phyloP scores from a whole-genome alignment of 2,888 invertebrate species.

The Drosophila phalerata region DNA sequence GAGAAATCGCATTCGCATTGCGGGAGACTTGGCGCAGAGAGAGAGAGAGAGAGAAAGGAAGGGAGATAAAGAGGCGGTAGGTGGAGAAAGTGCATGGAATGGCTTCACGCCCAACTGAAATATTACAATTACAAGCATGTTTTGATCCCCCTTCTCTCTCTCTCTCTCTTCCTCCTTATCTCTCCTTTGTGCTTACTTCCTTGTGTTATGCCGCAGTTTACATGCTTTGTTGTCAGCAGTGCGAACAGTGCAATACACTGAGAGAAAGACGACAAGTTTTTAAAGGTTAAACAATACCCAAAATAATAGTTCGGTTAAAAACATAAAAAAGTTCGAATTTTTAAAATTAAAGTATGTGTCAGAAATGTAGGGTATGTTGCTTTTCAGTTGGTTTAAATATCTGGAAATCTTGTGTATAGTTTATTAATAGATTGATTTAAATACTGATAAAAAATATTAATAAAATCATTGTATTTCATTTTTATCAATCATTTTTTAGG shows the following conservation, averaged over 20 bases:
- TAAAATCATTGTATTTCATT: too few relatives aligned
- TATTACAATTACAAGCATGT: conserved; percentile 62
- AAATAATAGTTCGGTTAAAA: too few relatives aligned
- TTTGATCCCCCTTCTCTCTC: conserved; percentile 26
- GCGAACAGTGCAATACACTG: conserved; percentile 42
- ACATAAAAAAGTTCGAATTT: too few relatives aligned
- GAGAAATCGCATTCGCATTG: conserved; percentile 31
- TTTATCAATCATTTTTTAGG: too few relatives aligned
- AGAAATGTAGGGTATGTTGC: too few relatives aligned
- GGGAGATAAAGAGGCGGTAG: neutral
- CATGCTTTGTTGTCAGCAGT: conserved; percentile 19
- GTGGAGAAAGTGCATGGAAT: neutral
- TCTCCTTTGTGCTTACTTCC: neutral
- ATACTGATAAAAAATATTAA: too few relatives aligned
- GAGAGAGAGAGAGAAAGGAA: neutral
- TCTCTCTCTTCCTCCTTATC: neutral
- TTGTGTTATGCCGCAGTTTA: conserved; percentile 17
- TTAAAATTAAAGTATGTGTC: too few relatives aligned
- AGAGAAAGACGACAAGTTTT: neutral
- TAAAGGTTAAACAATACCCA: too few relatives aligned
- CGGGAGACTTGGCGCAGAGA: too few relatives aligned
- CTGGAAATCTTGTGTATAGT: too few relatives aligned
- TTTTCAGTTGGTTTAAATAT: too few relatives aligned
- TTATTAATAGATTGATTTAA: too few relatives aligned
- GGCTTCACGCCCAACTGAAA: conserved; percentile 34